Conservation (phyloP, 2,113 vertebrate species). For the Ascaphus truei region DNA sequence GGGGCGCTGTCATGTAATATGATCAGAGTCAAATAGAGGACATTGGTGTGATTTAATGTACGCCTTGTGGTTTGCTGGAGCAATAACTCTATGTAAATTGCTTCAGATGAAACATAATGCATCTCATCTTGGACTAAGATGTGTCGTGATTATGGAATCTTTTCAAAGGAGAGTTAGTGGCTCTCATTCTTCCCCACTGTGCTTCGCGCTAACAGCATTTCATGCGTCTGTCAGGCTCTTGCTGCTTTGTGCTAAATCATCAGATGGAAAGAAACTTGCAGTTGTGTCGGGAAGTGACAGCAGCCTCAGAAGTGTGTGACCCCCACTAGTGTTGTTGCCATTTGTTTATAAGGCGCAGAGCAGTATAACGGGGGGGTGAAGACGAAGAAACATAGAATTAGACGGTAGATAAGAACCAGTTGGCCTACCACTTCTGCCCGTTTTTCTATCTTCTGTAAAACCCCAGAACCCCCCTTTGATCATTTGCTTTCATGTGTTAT, state of each 20-base stretch:
- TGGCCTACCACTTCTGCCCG: too few species aligned
- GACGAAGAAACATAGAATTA: too few species aligned
- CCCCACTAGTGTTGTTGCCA: too few species aligned
- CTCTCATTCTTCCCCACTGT: neutral
- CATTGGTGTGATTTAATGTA: slow-evolving; percentile 10
- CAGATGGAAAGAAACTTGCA: too few species aligned
- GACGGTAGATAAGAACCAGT: too few species aligned
- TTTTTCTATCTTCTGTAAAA: too few species aligned
- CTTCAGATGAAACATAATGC: slow-evolving; percentile 15
- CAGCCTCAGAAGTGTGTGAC: too few species aligned
- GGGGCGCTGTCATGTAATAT: neutral
- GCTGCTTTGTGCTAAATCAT: neutral
- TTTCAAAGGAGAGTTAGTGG: neutral
- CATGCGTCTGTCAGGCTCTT: neutral
- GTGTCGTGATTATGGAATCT: slow-evolving; percentile 18
- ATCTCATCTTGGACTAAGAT: slow-evolving; percentile 6
- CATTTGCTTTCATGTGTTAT: too few species aligned
- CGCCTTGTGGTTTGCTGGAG: slow-evolving; percentile 13
- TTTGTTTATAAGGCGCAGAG: neutral
- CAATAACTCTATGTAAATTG: slow-evolving; percentile 27
- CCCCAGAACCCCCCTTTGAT: too few species aligned
- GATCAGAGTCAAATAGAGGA: slow-evolving; percentile 11
- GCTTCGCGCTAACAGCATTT: neutral
- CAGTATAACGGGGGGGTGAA: neutral
- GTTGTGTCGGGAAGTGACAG: too few species aligned